These are phyloP conservation scores for Enteromius thamalakanensis DNA, from an alignment of 2,797 vertebrate genomes.

Conservation along the genomic window DNA sequence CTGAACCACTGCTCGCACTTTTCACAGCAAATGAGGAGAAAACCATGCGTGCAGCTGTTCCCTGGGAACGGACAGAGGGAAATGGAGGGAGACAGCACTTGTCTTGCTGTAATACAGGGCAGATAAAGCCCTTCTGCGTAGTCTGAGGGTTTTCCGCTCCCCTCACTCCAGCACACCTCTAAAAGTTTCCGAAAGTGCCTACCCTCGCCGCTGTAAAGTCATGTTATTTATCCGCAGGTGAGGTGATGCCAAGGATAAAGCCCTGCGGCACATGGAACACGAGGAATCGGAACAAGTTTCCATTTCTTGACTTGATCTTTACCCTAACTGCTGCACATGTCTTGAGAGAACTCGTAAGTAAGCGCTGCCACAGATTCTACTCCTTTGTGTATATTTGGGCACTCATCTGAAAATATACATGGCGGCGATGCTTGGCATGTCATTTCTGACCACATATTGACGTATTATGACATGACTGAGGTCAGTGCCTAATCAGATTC, in stretches of 20 bases:
- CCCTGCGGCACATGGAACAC: conserved; percentile 19
- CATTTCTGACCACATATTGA: conserved; percentile 49
- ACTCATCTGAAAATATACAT: conserved; percentile 56
- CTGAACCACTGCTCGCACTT: conserved; percentile 65
- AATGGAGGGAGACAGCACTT: conserved; percentile 52
- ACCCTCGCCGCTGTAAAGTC: conserved; percentile 8
- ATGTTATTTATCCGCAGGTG: conserved; percentile 48
- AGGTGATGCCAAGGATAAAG: conserved; percentile 40
- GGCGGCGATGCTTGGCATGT: conserved; percentile 40
- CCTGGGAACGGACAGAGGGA: conserved; percentile 64
- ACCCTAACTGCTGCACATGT: conserved; percentile 13
- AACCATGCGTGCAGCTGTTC: conserved; percentile 75
- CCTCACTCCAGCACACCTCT: conserved; percentile 20
- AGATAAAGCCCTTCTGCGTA: conserved; percentile 21
- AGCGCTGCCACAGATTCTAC: background rate
- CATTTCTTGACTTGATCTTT: conserved; percentile 33
- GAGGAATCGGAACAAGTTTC: conserved; percentile 39
- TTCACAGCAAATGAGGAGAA: conserved; percentile 57
- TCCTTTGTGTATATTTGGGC: conserved; percentile 40
- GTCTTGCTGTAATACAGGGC: conserved; percentile 36
- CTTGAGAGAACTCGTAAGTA: conserved; percentile 1
- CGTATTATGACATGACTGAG: conserved; percentile 39
- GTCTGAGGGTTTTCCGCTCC: conserved; percentile 23
- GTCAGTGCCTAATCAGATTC: conserved; percentile 37
- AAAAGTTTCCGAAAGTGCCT: conserved; percentile 44